Base-by-base conservation (phyloP, 2,888 invertebrate genomes). In the Agonopterix arenella region DNA sequence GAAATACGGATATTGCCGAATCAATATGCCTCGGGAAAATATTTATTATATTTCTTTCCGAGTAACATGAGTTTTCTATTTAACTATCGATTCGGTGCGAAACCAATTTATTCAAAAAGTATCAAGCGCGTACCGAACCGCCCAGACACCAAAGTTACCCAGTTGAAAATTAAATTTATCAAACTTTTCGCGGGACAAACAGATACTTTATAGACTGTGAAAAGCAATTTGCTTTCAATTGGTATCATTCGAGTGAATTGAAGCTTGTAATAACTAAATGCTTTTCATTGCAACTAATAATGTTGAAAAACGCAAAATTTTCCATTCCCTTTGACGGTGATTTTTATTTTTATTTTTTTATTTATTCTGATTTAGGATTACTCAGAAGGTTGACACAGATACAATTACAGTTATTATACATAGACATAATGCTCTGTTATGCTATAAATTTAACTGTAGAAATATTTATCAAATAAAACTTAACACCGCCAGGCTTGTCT, bases 131-230 rank as follows among this genome's bases (percentile, higher is more conserved):
- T 80, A 77, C 77, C 78, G 81, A 82, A 77, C 77, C 78, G 62
- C 68, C 74, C 80, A 43, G 84, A 79, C 78, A 78, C 75, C 71
- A 73, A 81, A 84, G 76, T 82, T 83, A 75, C 73, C 73, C 76
- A 71, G 69, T 77, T 76, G 77, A 83, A 84, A 85, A 85, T 84
- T 85, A 80, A 84, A 85, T 85, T 85, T 83, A 82, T 84, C 76
- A 84, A 84, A 85, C 75, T 84, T 85, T 81, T 74, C 75, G 58
- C 73, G 77, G 74, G 74, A 84, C 83, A 84, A 83, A 85, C 77
- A 84, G 81, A 78, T 79, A 80, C 77, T 83, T 84, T 77, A 83
- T 81, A 80, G 83, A 78, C 80, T 83, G 84, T 83, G 80, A 83
- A 84, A 84, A 82, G 76, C 80, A 81, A 83, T 83, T 81, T 83